Percentiles rank a stretch among this genome's conserved stretches.
Evolutionary conservation across 2,888 invertebrate species (phyloP).

Genomic region (Campoplex nolae): DNA sequence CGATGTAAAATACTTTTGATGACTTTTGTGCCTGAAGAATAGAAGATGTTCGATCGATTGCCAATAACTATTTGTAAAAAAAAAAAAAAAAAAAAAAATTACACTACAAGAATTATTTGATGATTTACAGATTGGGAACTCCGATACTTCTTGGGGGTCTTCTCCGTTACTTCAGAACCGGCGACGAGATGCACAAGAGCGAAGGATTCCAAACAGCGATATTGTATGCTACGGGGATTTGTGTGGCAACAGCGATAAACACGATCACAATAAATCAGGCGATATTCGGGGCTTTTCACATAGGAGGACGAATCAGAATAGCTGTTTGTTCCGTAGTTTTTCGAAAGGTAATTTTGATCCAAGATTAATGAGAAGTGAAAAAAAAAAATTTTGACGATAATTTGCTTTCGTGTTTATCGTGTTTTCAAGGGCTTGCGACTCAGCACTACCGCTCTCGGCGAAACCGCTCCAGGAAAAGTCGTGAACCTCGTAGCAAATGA

Average conservation of each 20-base stretch:
- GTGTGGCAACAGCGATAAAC: conserved; percentile 81
- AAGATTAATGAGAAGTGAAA: conserved; percentile 72
- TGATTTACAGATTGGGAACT: conserved; percentile 86
- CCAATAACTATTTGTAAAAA: not conserved
- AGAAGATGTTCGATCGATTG: not conserved
- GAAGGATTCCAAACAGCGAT: conserved; percentile 77
- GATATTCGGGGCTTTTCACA: conserved; percentile 89
- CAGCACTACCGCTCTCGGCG: conserved; percentile 90
- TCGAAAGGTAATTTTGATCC: conserved; percentile 88
- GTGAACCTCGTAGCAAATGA: conserved; percentile 91
- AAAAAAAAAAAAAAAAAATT: not conserved
- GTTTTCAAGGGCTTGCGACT: conserved; percentile 86
- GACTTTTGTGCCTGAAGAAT: no score
- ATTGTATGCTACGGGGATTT: conserved; percentile 81
- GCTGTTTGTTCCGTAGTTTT: conserved; percentile 94
- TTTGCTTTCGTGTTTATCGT: conserved; percentile 2
- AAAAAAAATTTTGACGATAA: not conserved
- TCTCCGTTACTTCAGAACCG: conserved; percentile 87
- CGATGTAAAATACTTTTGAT: no score
- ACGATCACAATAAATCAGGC: conserved; percentile 89
- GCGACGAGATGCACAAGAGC: conserved; percentile 58
- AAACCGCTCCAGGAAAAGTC: conserved; percentile 88
- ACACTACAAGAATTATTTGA: not conserved
- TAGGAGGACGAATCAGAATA: conserved; percentile 93
- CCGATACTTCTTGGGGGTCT: conserved; percentile 89